Conservation (phyloP, 2,113 vertebrate genomes). For the Salvator merianae region DNA sequence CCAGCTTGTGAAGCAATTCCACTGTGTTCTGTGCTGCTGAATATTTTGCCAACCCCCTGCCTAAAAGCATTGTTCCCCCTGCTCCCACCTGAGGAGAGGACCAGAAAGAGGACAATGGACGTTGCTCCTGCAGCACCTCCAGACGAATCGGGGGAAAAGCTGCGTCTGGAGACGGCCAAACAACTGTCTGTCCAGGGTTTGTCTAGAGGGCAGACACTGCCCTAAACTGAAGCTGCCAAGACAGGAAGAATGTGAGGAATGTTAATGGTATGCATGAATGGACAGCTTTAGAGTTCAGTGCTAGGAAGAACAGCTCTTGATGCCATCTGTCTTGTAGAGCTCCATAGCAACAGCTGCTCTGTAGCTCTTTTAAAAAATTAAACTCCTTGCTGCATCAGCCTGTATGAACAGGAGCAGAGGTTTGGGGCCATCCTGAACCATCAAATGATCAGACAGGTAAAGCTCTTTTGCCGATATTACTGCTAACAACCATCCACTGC, state of each 20-base stretch:
- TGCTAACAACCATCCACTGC: not conserved
- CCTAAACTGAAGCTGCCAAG: conserved; percentile 18
- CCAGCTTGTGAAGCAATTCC: not conserved
- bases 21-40: not conserved
- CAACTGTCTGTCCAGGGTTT: conserved; percentile 33
- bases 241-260: conserved; percentile 79
- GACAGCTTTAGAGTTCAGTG: conserved; percentile 71
- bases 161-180: conserved; percentile 32
- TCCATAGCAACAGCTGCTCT: conserved; percentile 79
- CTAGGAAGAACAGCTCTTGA: conserved; percentile 61
- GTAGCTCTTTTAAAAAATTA: conserved; percentile 70
- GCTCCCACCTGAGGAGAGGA: not conserved
- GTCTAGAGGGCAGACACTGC: conserved; percentile 46
- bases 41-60: not conserved
- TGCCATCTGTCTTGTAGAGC: conserved; percentile 75
- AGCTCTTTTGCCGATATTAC: conserved; percentile 57
- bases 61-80: not conserved
- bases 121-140: not conserved
- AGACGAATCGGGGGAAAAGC: not conserved
- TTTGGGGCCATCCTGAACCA: conserved; percentile 25
- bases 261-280: conserved; percentile 79
- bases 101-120: not conserved
- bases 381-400: conserved; percentile 62
- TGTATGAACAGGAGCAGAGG: conserved; percentile 57
- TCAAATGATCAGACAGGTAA: not conserved